Conservation (phyloP, 2,888 invertebrate genomes). For the Brachyopa scutellaris region DNA sequence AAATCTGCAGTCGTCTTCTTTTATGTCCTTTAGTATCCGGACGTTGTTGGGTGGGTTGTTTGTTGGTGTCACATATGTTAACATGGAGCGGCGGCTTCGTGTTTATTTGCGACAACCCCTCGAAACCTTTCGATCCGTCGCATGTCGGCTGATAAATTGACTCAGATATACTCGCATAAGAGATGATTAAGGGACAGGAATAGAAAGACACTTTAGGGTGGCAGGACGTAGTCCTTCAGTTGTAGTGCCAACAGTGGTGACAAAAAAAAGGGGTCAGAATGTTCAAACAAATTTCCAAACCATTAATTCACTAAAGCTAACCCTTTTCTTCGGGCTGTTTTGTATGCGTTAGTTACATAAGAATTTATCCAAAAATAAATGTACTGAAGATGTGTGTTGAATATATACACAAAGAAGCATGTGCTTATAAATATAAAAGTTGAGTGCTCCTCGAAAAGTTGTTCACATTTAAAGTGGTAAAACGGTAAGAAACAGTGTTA, state of each 20-base stretch:
- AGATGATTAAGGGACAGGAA: conserved; percentile 58
- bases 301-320: conserved; percentile 75
- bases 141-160: conserved; percentile 69
- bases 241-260: conserved; percentile 51
- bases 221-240: conserved; percentile 48
- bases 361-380: no score
- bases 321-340: not conserved
- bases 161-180: conserved; percentile 68
- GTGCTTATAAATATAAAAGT: no score
- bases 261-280: conserved; percentile 66
- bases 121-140: conserved; percentile 53
- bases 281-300: conserved; percentile 75
- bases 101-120: conserved; percentile 52
- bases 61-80: conserved; percentile 63
- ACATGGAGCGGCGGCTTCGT: conserved; percentile 39
- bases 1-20: conserved; percentile 66
- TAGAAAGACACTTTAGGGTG: not conserved
- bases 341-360: not conserved
- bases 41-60: conserved; percentile 15
- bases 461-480: no score
- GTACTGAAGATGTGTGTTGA: no score
- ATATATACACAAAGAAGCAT: no score
- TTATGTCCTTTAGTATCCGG: conserved; percentile 44
- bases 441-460: no score
- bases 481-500: no score